phyloP scores from a whole-genome alignment of 2,888 invertebrate species.

The Euspilapteryx auroguttella region DNA sequence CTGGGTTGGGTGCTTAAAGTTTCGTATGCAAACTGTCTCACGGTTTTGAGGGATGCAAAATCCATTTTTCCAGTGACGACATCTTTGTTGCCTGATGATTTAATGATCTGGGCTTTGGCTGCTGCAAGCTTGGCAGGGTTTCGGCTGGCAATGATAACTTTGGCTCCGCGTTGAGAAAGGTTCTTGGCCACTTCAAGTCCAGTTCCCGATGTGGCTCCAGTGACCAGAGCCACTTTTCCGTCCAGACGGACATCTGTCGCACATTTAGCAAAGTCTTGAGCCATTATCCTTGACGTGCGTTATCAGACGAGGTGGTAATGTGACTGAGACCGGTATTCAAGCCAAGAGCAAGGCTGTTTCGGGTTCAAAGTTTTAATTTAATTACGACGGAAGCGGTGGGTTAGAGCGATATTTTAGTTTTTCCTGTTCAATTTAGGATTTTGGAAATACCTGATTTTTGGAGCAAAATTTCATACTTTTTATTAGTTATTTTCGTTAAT shows the following conservation, averaged over 20 bases:
- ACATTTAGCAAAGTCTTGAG: constrained; percentile 20
- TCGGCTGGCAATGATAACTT: constrained; percentile 58
- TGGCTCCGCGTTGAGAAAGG: constrained; percentile 50
- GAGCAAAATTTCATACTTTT: too few species aligned
- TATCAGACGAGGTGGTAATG: too few species aligned
- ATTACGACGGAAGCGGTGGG: too few species aligned
- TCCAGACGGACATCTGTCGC: constrained; percentile 19
- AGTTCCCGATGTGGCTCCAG: constrained; percentile 32
- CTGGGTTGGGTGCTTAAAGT: constrained; percentile 42
- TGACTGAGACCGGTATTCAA: too few species aligned
- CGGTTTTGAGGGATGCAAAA: constrained; percentile 46
- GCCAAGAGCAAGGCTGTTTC: too few species aligned
- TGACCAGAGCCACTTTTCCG: constrained; percentile 36
- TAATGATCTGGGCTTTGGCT: constrained; percentile 17
- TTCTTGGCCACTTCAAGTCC: constrained; percentile 35
- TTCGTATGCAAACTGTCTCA: constrained; percentile 60
- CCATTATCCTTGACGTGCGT: too few species aligned
- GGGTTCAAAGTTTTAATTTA: too few species aligned
- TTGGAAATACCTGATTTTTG: too few species aligned
- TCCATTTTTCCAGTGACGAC: constrained; percentile 37
- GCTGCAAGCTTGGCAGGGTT: constrained; percentile 23
- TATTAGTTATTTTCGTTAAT: too few species aligned
- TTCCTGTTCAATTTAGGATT: too few species aligned
- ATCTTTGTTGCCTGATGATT: constrained; percentile 17
- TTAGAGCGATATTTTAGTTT: too few species aligned